A percentile compares a stretch with the other conserved stretches of the same genome.
Evolutionary conservation across 2,113 vertebrate genomes (phyloP).

Genomic region (Dendropsophus ebraccatus): DNA sequence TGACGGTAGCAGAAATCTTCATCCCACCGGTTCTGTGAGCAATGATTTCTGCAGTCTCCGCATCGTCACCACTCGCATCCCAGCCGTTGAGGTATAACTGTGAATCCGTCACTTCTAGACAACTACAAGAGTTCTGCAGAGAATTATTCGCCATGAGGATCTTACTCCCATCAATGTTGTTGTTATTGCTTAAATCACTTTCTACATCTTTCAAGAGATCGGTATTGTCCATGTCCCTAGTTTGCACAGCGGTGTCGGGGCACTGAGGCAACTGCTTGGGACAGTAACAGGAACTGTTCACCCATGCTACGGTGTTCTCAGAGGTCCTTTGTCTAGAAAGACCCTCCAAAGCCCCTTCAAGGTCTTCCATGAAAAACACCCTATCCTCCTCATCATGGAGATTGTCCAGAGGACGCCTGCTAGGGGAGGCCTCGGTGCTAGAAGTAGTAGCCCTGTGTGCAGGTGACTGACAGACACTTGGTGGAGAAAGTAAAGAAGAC

Average conservation of each 20-base stretch:
- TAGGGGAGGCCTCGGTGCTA: conserved; percentile 79
- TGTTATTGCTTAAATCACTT: conserved; percentile 72
- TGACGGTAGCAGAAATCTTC: conserved; percentile 96
- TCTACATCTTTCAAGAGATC: conserved; percentile 60
- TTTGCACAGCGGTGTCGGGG: conserved; percentile 64
- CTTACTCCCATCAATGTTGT: conserved; percentile 61
- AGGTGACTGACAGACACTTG: conserved; percentile 87
- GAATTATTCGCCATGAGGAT: conserved; percentile 45
- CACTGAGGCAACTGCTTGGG: conserved; percentile 61
- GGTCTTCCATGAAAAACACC: conserved; percentile 95
- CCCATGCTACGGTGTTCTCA: conserved; percentile 66
- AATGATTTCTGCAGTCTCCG: conserved; percentile 86
- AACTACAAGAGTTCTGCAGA: conserved; percentile 69
- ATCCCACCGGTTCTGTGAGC: conserved; percentile 95
- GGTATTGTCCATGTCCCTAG: conserved; percentile 64
- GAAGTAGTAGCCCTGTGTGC: conserved; percentile 73
- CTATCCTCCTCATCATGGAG: conserved; percentile 82
- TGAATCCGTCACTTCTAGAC: conserved; percentile 71
- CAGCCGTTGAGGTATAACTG: conserved; percentile 81
- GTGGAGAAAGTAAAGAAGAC: conserved; percentile 93
- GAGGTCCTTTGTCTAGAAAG: conserved; percentile 69
- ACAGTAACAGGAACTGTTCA: conserved; percentile 59
- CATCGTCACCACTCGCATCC: conserved; percentile 77
- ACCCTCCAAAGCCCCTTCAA: conserved; percentile 78
- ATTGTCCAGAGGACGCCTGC: conserved; percentile 62